Evolutionary conservation across 2,888 invertebrate species (phyloP).

Genomic region (Molanna angustata): DNA sequence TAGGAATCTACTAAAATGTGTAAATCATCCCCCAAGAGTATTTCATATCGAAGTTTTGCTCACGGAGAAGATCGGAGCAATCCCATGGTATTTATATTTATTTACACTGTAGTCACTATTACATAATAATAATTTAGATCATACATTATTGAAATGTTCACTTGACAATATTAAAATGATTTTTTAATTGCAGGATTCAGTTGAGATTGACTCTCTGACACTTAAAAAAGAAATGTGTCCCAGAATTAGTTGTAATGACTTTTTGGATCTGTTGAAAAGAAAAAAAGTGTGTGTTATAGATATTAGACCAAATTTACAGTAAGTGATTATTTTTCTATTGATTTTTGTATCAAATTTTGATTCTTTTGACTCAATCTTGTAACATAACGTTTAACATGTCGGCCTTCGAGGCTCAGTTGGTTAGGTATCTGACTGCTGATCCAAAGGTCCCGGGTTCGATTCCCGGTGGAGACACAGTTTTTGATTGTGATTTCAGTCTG

Average conservation of each 20-base stretch:
- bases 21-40: slow-evolving; percentile 81
- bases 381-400: too few species aligned
- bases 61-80: slow-evolving; percentile 42
- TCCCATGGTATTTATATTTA: slow-evolving; percentile 38
- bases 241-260: slow-evolving; percentile 82
- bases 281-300: slow-evolving; percentile 54
- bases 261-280: slow-evolving; percentile 69
- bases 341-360: too few species aligned
- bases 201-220: slow-evolving; percentile 64
- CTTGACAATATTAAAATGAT: background rate
- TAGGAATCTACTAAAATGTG: slow-evolving; percentile 83
- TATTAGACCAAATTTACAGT: slow-evolving; percentile 51
- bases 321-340: slow-evolving; percentile 36
- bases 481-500: too few species aligned
- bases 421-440: too few species aligned
- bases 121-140: background rate
- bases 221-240: slow-evolving; percentile 75
- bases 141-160: background rate
- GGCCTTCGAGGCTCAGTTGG: too few species aligned
- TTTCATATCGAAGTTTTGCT: slow-evolving; percentile 81
- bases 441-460: too few species aligned
- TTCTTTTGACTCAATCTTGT: too few species aligned
- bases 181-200: slow-evolving; percentile 58
- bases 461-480: too few species aligned
- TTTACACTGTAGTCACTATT: background rate